These are phyloP conservation scores for Pseudopodoces humilis DNA, from an alignment of 2,113 vertebrate genomes.

Conservation along the genomic window DNA sequence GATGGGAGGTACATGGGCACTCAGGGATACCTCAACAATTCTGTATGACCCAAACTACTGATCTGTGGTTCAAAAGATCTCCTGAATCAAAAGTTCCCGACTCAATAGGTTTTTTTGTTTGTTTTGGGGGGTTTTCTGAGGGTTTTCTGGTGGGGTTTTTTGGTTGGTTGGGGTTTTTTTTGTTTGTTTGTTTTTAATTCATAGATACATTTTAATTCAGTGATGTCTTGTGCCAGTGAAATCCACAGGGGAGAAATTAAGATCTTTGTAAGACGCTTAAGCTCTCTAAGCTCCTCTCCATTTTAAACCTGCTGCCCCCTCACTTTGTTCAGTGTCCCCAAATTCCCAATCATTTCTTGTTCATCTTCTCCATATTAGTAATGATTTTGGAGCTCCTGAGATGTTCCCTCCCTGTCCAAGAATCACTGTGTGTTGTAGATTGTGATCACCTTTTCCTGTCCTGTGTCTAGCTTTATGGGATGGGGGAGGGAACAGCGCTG, in stretches of 20 bases:
- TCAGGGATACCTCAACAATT: background rate
- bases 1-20: background rate
- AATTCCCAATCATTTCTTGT: background rate
- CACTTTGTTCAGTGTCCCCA: background rate
- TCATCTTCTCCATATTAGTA: background rate
- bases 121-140: background rate
- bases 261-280: constrained; percentile 12
- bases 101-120: background rate
- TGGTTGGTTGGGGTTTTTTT: background rate
- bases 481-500: background rate
- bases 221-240: background rate
- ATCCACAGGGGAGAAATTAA: background rate
- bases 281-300: background rate
- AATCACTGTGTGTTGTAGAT: background rate
- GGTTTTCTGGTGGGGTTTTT: background rate
- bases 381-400: background rate
- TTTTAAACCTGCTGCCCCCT: background rate
- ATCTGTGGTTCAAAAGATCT: background rate
- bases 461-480: background rate
- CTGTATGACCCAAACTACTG: background rate
- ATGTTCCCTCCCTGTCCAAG: background rate
- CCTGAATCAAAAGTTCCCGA: background rate
- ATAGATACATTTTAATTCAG: background rate
- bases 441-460: background rate
- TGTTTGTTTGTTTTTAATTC: background rate